Base-by-base conservation (phyloP, 2,888 invertebrate species). In the Deilephila elpenor region DNA sequence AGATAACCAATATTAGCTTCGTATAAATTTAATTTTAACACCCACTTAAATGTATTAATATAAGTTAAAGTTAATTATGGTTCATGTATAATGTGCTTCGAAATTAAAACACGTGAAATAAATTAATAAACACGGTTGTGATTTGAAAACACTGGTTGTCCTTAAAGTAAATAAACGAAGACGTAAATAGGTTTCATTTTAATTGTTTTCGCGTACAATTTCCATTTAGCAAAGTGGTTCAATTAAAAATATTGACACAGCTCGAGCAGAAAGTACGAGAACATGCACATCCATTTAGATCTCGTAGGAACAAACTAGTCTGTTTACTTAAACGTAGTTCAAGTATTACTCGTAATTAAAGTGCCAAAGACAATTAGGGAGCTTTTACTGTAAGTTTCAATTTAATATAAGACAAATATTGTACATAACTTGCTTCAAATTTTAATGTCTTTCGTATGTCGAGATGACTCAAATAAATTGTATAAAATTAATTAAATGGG, bases 341-440 rank as follows among this genome's bases (percentile, higher is more conserved):
- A 78, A 79, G 76, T 84, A 79, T 82, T 84, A 87, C 82, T 79
- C 79, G 83, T 88, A 91, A 91, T 85, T 85, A 86, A 93, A 93
- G 93, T 93, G 93, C 93, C 93, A 93, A 93, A 91, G 85, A 88
- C 88, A 89, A 87, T 89, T 90, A 92, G 92, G 91, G 91, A 93
- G 92, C 91, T 93, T 93, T 84, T 92, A 90, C 75, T 77, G 78
- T 90, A 92, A 89, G 88, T 88, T 85, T 88, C 82, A 78, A 86
- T 83, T 80, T 82, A 78, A 75, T 78, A 79, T 81, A 77, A 81
- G 79, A 81, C 78, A 83, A 78, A 82, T 78, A 74, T 78, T 90
- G 89, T 89, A 90, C 86, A 91, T 87, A 89, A 85, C 83, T 84
- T 79, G 91, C 92, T 93, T 92, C 85, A 85, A 84, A 87, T 83